Evolutionary conservation across 2,888 invertebrate species (phyloP), one percentile per base, ranked within the genome.

Genomic region (Osmoderma eremita): DNA sequence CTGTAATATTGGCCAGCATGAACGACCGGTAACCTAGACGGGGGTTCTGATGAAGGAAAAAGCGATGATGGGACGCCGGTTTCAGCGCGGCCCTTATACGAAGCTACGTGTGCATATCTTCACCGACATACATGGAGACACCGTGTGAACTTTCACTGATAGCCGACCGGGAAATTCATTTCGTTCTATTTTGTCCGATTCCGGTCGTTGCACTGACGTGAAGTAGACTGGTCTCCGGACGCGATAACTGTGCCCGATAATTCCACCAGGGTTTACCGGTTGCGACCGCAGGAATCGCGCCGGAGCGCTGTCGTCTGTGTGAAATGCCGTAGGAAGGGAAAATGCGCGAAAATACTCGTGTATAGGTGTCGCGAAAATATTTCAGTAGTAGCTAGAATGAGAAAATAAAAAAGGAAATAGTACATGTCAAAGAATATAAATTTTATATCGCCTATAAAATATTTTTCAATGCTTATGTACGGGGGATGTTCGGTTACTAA

Each of bases 171-270:
- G 54, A 63, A 51, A 24, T 53, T 39, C 51, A 63, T 51, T 42
- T 53, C 63, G 54, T 54, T 50, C 54, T 67, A 63, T 67, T 63
- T 63, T 63, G 54, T 50, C 62, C 64, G 56, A 68, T 63, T 68
- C 69, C 71, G 69, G 69, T 67, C 69, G 67, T 69, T 69, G 69
- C 69, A 69, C 68, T 68, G 65, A 65, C 68, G 56, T 65, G 63
- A 51, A 68, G 65, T 51, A 56, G 65, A 61, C 64, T 49, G 42
- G 68, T 56, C 56, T 65, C 68, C 68, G 64, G 68, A 65, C 42
- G 30, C 39, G 42, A 38, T 50, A 62, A 42, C 36, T 41, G 61
- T 49, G 20, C 42, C 20, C 24, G 3, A 30, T 41, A 61, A 68
- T 58, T 65, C 68, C 68, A 68, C 68, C 68, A 61, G 41, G 30